Evolutionary conservation across 2,888 invertebrate species (phyloP), one percentile per base, ranked within the genome.

Genomic region (Synanthedon formicaeformis): DNA sequence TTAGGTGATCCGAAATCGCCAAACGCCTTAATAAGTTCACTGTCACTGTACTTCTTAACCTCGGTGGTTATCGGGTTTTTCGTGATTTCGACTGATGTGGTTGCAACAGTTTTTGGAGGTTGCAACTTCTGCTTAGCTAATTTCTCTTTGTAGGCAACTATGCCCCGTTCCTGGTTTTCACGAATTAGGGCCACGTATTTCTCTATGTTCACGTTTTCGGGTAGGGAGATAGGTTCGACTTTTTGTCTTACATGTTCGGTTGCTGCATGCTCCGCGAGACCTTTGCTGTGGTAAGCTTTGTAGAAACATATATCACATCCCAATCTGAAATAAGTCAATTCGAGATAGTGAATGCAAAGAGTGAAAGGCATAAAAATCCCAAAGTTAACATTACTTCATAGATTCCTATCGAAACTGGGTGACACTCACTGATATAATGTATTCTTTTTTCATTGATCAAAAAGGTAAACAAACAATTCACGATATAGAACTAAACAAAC

Each of bases 261-360:
- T 10, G 61, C 58, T 56, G 89, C 88, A 64, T 92, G 92, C 2
- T 88, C 88, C 23, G 78, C 71, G 16, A 92, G 74, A 1, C 88
- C 83, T 2, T 73, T 78, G 56, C 81, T 86, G 60, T 89, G 90
- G 58, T 90, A 89, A 1, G 89, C 89, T 57, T 87, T 88, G 63
- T 89, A 90, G 0, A 86, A 78, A 64, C 92, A 92, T 2, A 81
- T 67, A 14, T 78, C 81, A 63, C 92, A 92, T 14, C 84, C 81
- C 87, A 89, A 92, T 60, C 92, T 92, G 67, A 11, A 65, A 75
- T 65, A 57, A 14, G 45, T 45, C n/a, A 45, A 45, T 45, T 45
- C 13, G 14, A 2, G 34, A 34, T 34, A 34, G 34, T 34, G 34
- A 1, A 34, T 34, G 34, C 34, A 34, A 27, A 23, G 18, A 23